These are phyloP conservation scores for Eunapius fragilis DNA, from an alignment of 37 sponge, comb jelly and placozoan genomes.

Conservation along the genomic window DNA sequence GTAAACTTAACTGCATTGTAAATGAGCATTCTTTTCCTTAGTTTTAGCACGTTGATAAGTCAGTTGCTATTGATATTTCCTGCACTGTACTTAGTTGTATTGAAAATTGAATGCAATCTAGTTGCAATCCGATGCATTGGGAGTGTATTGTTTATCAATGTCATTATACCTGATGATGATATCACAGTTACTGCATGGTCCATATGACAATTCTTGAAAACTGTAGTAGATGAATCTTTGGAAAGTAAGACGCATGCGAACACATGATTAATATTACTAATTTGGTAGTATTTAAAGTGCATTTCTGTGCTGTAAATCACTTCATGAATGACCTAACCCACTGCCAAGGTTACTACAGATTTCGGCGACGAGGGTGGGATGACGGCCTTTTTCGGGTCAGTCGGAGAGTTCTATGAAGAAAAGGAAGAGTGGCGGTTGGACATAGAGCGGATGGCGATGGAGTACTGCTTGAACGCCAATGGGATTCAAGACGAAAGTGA, in stretches of 20 bases:
- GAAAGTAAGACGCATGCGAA: not conserved
- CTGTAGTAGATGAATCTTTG: too few relatives aligned
- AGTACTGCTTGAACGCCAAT: not conserved
- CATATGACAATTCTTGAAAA: too few relatives aligned
- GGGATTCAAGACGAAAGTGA: not conserved
- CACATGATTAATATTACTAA: not conserved
- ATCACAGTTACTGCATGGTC: too few relatives aligned
- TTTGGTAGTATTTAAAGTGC: not conserved
- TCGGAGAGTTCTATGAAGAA: not conserved
- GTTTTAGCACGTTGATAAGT: too few relatives aligned
- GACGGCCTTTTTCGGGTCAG: not conserved
- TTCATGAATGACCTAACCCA: not conserved
- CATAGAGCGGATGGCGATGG: not conserved
- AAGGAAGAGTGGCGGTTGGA: not conserved
- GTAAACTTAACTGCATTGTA: conserved; percentile 27
- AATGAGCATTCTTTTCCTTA: conserved; percentile 28
- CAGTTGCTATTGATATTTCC: too few relatives aligned
- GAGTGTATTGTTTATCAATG: too few relatives aligned
- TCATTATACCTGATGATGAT: too few relatives aligned
- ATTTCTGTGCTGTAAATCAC: not conserved
- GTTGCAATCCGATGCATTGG: too few relatives aligned
- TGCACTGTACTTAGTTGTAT: too few relatives aligned
- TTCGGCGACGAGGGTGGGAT: not conserved
- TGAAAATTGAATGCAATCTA: too few relatives aligned
- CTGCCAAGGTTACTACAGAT: not conserved